Evolutionary conservation across 2,113 vertebrate genomes (phyloP).

Genomic region (Chelonoidis abingdonii): DNA sequence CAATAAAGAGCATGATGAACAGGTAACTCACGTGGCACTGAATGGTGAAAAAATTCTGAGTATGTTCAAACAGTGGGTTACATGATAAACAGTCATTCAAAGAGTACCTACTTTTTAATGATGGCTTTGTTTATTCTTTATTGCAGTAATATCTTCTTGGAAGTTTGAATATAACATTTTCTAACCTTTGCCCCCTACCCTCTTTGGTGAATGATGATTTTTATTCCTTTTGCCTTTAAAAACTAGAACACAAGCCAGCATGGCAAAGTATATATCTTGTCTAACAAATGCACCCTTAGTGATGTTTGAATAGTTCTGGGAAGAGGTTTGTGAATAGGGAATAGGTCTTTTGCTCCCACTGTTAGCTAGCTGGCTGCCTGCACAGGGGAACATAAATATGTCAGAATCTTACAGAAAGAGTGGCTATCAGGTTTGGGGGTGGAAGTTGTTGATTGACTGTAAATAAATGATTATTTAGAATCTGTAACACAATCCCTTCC

Average conservation of each 20-base stretch:
- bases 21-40: not conserved
- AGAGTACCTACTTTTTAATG: not conserved
- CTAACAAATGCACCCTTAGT: not conserved
- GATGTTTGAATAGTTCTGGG: fast-evolving
- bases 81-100: not conserved
- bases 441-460: fast-evolving
- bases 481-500: not conserved
- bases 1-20: fast-evolving
- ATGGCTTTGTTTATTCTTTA: constrained; percentile 24
- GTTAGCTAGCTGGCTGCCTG: not conserved
- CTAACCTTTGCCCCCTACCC: constrained; percentile 23
- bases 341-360: fast-evolving
- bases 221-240: constrained; percentile 11
- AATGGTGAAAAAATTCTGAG: not conserved
- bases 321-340: not conserved
- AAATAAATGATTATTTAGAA: not conserved
- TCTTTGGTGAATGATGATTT: not conserved
- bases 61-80: not conserved
- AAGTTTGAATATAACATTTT: not conserved
- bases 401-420: not conserved
- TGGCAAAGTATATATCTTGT: not conserved
- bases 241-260: not conserved
- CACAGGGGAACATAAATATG: not conserved
- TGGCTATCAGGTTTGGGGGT: not conserved
- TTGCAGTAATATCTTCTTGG: not conserved